Evolutionary conservation across 1,140 invertebrate genomes (phyloP).

Genomic region (Aleiodes sp.): DNA sequence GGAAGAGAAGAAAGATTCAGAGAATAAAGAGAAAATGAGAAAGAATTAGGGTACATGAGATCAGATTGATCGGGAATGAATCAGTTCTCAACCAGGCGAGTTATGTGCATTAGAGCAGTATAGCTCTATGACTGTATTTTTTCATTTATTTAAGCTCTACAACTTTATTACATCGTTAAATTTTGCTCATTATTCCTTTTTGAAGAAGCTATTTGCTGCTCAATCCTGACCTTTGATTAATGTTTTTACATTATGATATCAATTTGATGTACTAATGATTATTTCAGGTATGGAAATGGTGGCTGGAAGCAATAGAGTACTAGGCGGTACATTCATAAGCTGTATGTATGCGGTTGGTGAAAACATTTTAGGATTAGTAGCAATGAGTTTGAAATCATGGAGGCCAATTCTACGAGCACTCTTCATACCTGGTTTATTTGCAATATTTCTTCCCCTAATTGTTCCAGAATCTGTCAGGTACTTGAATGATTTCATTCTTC

Average conservation of each 20-base stretch:
- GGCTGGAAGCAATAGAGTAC: constrained; percentile 76
- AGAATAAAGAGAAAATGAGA: too few species aligned
- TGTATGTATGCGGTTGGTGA: constrained; percentile 78
- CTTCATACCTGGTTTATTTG: constrained; percentile 73
- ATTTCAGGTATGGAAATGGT: constrained; percentile 81
- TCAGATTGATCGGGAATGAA: too few species aligned
- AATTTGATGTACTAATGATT: constrained; percentile 36
- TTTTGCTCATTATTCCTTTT: too few species aligned
- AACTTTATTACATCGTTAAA: too few species aligned
- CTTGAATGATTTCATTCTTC: constrained; percentile 12
- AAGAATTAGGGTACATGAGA: too few species aligned
- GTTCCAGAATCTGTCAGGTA: constrained; percentile 71
- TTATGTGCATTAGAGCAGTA: too few species aligned
- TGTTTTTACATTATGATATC: neutral
- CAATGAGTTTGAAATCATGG: constrained; percentile 78
- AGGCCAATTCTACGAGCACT: constrained; percentile 72
- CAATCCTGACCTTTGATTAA: neutral
- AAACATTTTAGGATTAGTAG: constrained; percentile 72
- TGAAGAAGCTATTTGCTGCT: too few species aligned
- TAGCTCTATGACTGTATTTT: too few species aligned
- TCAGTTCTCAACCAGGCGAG: too few species aligned
- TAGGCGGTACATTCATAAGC: constrained; percentile 77
- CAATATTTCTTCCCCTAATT: constrained; percentile 71
- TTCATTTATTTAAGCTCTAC: too few species aligned
- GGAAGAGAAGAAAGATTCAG: too few species aligned